Percentiles rank a stretch among this genome's conserved stretches.
phyloP scores from a whole-genome alignment of 1,140 invertebrate genomes.

The Procambarus virginalis region DNA sequence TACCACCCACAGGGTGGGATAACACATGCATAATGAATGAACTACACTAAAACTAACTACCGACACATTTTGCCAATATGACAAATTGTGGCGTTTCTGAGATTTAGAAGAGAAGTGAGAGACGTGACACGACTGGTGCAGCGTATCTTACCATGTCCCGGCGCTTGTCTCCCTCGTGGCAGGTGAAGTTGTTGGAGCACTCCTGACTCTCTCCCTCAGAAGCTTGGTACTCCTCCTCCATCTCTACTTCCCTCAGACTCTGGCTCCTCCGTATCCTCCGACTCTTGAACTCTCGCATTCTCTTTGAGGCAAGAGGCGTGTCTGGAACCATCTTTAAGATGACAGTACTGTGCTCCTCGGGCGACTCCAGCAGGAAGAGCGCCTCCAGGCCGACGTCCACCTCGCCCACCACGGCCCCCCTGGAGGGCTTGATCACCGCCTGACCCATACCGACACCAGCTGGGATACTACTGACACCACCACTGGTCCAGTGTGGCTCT shows the following conservation, averaged over 20 bases:
- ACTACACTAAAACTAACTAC: too few species aligned
- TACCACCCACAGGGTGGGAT: too few species aligned
- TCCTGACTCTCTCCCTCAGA: not conserved
- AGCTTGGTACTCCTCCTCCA: not conserved
- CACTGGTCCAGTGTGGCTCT: too few species aligned
- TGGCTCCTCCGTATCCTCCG: not conserved
- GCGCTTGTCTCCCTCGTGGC: not conserved
- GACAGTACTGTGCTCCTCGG: not conserved
- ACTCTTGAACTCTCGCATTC: not conserved
- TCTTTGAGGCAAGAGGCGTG: not conserved
- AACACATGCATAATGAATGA: too few species aligned
- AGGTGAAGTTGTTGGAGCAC: not conserved
- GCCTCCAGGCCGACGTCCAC: slow-evolving; percentile 1
- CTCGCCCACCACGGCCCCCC: not conserved
- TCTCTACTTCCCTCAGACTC: not conserved
- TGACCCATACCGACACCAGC: not conserved
- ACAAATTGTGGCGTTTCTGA: too few species aligned
- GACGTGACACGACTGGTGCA: too few species aligned
- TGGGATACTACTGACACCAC: too few species aligned
- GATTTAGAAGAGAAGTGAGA: too few species aligned
- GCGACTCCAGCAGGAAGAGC: not conserved
- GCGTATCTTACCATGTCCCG: not conserved
- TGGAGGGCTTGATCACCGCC: not conserved
- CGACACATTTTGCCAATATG: too few species aligned
- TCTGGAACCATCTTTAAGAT: not conserved